Evolutionary conservation across 2,113 vertebrate species (phyloP), one percentile per base, ranked within the genome.

Genomic region (Odobenus rosmarus): DNA sequence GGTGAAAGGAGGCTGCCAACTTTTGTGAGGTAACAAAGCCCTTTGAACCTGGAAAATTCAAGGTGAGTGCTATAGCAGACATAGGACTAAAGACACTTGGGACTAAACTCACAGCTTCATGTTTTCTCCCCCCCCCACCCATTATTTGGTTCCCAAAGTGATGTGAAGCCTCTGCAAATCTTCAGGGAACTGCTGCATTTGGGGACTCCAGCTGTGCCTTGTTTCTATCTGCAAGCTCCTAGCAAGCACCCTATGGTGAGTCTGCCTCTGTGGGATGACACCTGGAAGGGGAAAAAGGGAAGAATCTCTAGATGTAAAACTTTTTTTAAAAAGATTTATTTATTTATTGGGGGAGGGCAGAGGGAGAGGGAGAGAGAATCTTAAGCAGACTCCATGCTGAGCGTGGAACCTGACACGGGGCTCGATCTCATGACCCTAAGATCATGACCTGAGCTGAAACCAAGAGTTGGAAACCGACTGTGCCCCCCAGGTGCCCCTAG

Each of bases 201-300:
- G 67, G 46, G 64, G n/a, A 88, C 24, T 67, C 39, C 83, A 84
- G 33, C 92, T 94, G 61, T 79, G 59, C 28, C 64, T 83, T 87
- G 24, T 82, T 96, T 87, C 59, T 82, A 14, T 81, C 67, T 95
- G 33, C 76, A 80, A 91, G 81, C 33, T 74, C 42, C 85, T 84
- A 67, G 36, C 42, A 95, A 84, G 67, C 61, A 49, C 85, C 39
- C 76, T 84, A n/a, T 84, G 28, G 46, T 72, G 53, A 96, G 28
- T 74, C 69, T 93, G 21, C 51, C 28, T 88, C 33, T 90, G 67
- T 24, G 39, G 33, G 28, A 74, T 83, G 69, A 93, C 42, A 93
- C 26, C 61, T 46, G 9, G 53, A 59, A 87, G 57, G 71, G 64
- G 12, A 71, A 89, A 69, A 76, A 31, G n/a, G 33, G 55, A 90